Evolutionary conservation across 2,888 invertebrate genomes (phyloP).

Genomic region (Drosophila gaucha): DNA sequence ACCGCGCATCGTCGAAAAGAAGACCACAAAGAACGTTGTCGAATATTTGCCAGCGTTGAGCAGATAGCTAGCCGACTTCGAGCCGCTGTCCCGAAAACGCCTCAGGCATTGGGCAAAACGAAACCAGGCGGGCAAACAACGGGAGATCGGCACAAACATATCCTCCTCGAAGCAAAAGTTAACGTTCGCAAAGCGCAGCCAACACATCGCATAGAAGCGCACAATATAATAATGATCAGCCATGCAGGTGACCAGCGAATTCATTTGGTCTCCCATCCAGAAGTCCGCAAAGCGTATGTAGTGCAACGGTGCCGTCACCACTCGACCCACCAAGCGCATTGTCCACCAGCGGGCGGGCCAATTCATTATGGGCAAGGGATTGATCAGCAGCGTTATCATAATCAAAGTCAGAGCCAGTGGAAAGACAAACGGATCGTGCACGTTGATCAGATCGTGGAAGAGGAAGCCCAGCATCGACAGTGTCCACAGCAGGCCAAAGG

Average conservation of each 20-base stretch:
- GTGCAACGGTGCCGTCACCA: slow-evolving; percentile 94
- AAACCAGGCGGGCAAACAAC: slow-evolving; percentile 97
- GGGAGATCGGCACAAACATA: slow-evolving; percentile 92
- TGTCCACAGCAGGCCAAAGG: slow-evolving; percentile 96
- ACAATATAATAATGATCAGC: slow-evolving; percentile 96
- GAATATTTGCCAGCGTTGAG: slow-evolving; percentile 98
- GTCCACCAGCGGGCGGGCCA: slow-evolving; percentile 96
- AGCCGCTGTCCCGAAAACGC: slow-evolving; percentile 94
- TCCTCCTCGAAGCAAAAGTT: slow-evolving; percentile 86
- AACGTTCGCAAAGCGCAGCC: slow-evolving; percentile 31
- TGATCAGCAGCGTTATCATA: slow-evolving; percentile 92
- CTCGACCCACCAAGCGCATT: slow-evolving; percentile 86
- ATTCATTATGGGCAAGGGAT: slow-evolving; percentile 95
- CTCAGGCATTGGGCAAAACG: slow-evolving; percentile 98
- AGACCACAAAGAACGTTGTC: slow-evolving; percentile 96
- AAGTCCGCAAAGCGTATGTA: slow-evolving; percentile 98
- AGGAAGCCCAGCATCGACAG: slow-evolving; percentile 89
- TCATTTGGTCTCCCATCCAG: slow-evolving; percentile 98
- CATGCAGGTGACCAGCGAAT: slow-evolving; percentile 94
- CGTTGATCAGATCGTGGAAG: slow-evolving; percentile 90
- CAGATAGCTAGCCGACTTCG: slow-evolving; percentile 95
- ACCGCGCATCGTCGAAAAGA: slow-evolving; percentile 88
- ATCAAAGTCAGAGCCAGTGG: slow-evolving; percentile 92
- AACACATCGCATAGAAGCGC: slow-evolving; percentile 90
- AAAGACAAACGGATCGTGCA: slow-evolving; percentile 93